Conservation (phyloP, 2,888 invertebrate species). For the Ectemnius cavifrons region DNA sequence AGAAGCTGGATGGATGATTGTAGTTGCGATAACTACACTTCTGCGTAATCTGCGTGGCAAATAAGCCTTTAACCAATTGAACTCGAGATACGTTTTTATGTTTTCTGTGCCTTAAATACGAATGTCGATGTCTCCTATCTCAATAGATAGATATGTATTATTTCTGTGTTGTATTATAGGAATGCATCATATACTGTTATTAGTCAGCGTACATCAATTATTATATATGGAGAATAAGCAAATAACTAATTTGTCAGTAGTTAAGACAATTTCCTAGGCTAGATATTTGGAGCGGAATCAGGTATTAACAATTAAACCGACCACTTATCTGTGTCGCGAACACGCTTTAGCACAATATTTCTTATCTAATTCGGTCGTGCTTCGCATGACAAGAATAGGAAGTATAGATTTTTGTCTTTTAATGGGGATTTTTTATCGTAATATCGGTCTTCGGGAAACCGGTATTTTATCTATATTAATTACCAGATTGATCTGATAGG, state of each 20-base stretch:
- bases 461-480: slow-evolving; percentile 24
- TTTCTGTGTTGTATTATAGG: no score
- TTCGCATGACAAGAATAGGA: neutral
- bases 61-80: neutral
- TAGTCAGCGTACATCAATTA: no score
- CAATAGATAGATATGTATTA: no score
- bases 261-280: no score
- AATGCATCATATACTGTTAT: no score
- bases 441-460: neutral
- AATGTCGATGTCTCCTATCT: no score
- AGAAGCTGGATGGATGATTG: neutral
- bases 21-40: slow-evolving; percentile 13
- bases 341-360: neutral
- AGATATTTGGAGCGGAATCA: no score
- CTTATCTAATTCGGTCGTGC: slow-evolving; percentile 25
- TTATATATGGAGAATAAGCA: no score
- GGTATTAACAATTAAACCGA: no score
- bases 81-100: neutral
- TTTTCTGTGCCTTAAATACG: no score
- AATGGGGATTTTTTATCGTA: slow-evolving; percentile 15
- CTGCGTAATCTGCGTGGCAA: slow-evolving; percentile 16
- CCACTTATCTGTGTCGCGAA: no score
- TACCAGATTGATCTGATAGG: slow-evolving; percentile 19
- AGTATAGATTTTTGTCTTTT: neutral
- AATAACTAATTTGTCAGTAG: no score